These are phyloP conservation scores for Drosophila ambigua DNA, from an alignment of 1,140 invertebrate species.

Conservation along the genomic window DNA sequence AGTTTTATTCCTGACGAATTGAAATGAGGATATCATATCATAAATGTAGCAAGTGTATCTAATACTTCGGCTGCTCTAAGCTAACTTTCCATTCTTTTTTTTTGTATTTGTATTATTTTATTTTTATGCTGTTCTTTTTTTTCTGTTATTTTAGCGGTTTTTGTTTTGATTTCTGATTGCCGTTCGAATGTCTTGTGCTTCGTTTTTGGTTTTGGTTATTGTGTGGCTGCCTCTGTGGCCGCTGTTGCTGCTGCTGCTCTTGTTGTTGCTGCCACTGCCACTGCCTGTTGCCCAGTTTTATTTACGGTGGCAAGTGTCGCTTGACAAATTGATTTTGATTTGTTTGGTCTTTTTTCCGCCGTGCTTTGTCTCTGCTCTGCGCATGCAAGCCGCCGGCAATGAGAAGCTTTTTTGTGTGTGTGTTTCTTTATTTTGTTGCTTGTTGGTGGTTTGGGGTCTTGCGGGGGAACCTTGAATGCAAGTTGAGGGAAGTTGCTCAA, in stretches of 20 bases:
- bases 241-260: slow-evolving; percentile 38
- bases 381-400: slow-evolving; percentile 22
- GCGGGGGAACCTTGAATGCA: slow-evolving; percentile 26
- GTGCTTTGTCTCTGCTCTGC: slow-evolving; percentile 9
- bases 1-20: no score
- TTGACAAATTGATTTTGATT: slow-evolving; percentile 80
- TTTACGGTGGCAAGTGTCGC: slow-evolving; percentile 78
- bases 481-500: slow-evolving; percentile 14
- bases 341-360: slow-evolving; percentile 47
- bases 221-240: slow-evolving; percentile 19
- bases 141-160: slow-evolving; percentile 81
- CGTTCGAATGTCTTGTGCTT: slow-evolving; percentile 58
- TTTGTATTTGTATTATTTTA: slow-evolving; percentile 30
- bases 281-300: slow-evolving; percentile 50
- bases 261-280: slow-evolving; percentile 13
- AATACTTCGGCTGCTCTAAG: no score
- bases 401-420: slow-evolving; percentile 4
- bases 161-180: slow-evolving; percentile 82
- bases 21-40: no score
- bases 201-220: slow-evolving; percentile 15
- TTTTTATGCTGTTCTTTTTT: slow-evolving; percentile 33
- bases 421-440: neutral
- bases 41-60: no score
- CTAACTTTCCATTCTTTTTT: slow-evolving; percentile 12
- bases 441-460: slow-evolving; percentile 5